These are phyloP conservation scores for Bombus confusus DNA, from an alignment of 1,140 invertebrate genomes.

Conservation along the genomic window DNA sequence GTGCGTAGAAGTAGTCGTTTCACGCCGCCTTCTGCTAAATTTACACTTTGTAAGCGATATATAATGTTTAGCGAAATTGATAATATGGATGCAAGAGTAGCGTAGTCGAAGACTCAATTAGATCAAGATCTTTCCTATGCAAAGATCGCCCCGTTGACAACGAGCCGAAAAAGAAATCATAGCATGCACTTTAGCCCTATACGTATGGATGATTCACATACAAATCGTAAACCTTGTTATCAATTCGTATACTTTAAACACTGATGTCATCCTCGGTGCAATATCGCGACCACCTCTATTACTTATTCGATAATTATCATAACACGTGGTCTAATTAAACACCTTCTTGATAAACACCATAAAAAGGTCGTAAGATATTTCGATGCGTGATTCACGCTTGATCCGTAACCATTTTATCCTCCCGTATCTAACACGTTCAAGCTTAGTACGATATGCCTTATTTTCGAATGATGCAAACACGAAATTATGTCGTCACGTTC, in stretches of 20 bases:
- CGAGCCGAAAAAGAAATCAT: neutral
- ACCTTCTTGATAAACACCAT: neutral
- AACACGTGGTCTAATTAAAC: neutral
- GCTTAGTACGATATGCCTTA: too few relatives aligned
- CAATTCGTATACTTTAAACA: slow-evolving; percentile 16
- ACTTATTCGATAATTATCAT: neutral
- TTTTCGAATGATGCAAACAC: too few relatives aligned
- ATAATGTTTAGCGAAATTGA: neutral
- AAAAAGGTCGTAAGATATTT: neutral
- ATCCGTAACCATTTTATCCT: neutral
- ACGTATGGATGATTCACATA: slow-evolving; percentile 24
- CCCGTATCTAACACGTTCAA: too few relatives aligned
- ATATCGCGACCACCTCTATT: neutral
- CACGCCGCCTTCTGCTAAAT: neutral
- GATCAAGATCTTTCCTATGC: too few relatives aligned
- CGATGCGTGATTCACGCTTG: neutral
- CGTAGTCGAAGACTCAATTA: too few relatives aligned
- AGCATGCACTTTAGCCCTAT: too few relatives aligned
- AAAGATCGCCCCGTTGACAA: neutral
- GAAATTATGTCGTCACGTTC: too few relatives aligned
- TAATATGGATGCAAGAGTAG: neutral
- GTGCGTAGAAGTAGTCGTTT: neutral
- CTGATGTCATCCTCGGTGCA: slow-evolving; percentile 23
- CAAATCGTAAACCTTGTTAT: slow-evolving; percentile 35
- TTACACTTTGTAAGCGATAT: neutral